phyloP scores from a whole-genome alignment of 2,888 invertebrate species.

The Lepidochrysops patricia region DNA sequence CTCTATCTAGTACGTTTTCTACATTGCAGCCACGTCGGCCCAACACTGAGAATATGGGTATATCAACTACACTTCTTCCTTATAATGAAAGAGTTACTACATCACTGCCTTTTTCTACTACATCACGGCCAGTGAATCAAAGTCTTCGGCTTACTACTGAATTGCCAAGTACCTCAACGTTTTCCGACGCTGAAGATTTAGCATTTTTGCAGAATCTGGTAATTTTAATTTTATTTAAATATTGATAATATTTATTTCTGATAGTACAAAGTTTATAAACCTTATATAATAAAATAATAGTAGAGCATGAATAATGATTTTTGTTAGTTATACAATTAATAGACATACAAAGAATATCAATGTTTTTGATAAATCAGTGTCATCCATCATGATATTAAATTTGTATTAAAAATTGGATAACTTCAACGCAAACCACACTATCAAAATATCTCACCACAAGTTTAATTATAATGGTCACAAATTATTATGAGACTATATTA shows the following conservation, averaged over 20 bases:
- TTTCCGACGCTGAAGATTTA: slow-evolving; percentile 72
- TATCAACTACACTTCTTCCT: slow-evolving; percentile 56
- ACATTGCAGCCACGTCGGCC: slow-evolving; percentile 41
- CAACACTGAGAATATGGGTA: slow-evolving; percentile 46
- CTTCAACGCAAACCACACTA: too few species aligned
- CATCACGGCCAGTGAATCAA: slow-evolving; percentile 38
- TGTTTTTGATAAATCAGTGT: too few species aligned
- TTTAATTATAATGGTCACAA: too few species aligned
- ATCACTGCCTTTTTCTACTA: slow-evolving; percentile 33
- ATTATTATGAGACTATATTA: too few species aligned
- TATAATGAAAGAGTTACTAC: slow-evolving; percentile 45
- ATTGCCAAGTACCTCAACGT: slow-evolving; percentile 60
- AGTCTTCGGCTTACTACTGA: slow-evolving; percentile 46
- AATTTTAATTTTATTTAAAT: slow-evolving; percentile 29
- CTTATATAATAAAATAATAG: too few species aligned
- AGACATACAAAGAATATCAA: too few species aligned
- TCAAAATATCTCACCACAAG: too few species aligned
- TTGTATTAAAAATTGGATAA: too few species aligned
- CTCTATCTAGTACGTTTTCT: slow-evolving; percentile 39
- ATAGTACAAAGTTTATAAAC: background rate
- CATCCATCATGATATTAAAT: too few species aligned
- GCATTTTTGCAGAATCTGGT: slow-evolving; percentile 77
- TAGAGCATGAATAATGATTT: too few species aligned
- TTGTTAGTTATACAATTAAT: too few species aligned
- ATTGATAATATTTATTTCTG: background rate